Evolutionary conservation across 2,888 invertebrate genomes (phyloP).

Genomic region (Shargacucullia verbasci): DNA sequence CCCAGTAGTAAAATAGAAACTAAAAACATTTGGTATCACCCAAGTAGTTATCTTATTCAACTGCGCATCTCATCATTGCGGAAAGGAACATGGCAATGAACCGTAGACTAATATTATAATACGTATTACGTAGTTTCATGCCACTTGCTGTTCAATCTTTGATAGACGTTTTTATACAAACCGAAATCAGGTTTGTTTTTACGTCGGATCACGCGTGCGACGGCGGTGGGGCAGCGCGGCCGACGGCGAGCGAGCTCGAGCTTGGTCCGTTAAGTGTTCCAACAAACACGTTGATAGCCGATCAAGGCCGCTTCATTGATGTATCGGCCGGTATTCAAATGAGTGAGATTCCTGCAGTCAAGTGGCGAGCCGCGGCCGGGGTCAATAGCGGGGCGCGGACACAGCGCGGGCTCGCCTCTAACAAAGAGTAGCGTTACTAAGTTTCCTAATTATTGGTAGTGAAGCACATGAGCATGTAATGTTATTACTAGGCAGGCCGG

Average conservation of each 20-base stretch:
- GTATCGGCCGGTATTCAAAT: conserved; percentile 27
- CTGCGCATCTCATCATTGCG: not conserved
- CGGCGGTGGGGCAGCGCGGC: not conserved
- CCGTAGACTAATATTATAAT: conserved; percentile 2
- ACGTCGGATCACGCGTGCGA: not conserved
- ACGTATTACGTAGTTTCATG: not conserved
- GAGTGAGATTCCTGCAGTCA: conserved; percentile 10
- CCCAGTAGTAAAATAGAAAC: no score
- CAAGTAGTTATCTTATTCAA: not conserved
- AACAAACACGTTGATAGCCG: conserved; percentile 24
- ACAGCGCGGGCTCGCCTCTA: not conserved
- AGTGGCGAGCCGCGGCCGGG: conserved; percentile 4
- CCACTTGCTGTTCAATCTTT: conserved; percentile 12
- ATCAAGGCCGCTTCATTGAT: conserved; percentile 48
- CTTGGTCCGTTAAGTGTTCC: conserved; percentile 4
- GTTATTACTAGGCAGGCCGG: no score
- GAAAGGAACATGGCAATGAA: conserved; percentile 3
- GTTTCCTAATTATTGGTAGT: no score
- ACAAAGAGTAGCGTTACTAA: no score
- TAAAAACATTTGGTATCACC: no score
- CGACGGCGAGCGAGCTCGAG: not conserved
- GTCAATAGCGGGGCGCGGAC: not conserved
- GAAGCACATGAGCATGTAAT: no score
- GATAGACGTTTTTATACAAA: conserved; percentile 24
- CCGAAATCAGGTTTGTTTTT: conserved; percentile 20